Evolutionary conservation across 92 coral and sea anemone species (phyloP).

Genomic region (Epizoanthus illoricatus): DNA sequence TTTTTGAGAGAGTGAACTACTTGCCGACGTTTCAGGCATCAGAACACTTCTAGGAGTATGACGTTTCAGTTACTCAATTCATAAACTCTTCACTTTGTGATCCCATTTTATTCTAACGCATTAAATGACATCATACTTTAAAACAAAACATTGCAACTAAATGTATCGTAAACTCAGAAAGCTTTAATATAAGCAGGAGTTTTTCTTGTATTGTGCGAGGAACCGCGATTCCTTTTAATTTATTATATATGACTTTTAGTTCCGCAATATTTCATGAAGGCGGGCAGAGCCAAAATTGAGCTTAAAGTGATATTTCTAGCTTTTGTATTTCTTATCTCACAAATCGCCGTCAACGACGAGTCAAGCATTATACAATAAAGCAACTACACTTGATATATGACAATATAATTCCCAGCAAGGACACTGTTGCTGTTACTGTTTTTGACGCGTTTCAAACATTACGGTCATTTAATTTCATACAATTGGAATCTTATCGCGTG

Average conservation of each 20-base stretch:
- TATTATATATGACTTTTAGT: neutral
- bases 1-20: neutral
- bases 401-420: neutral
- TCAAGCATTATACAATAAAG: neutral
- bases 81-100: neutral
- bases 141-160: neutral
- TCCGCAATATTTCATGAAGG: neutral
- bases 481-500: conserved; percentile 35
- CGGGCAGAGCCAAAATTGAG: neutral
- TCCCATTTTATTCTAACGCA: neutral
- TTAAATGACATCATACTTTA: neutral
- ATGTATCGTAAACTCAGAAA: neutral
- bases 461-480: conserved; percentile 7
- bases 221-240: neutral
- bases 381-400: neutral
- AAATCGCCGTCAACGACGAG: conserved; percentile 2
- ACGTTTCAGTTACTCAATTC: neutral
- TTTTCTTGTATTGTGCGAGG: neutral
- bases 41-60: neutral
- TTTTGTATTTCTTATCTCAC: neutral
- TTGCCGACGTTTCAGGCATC: neutral
- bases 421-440: neutral
- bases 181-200: neutral
- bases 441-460: neutral
- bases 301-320: neutral